Evolutionary conservation across 1,140 invertebrate species (phyloP).

Genomic region (Luehdorfia chinensis): DNA sequence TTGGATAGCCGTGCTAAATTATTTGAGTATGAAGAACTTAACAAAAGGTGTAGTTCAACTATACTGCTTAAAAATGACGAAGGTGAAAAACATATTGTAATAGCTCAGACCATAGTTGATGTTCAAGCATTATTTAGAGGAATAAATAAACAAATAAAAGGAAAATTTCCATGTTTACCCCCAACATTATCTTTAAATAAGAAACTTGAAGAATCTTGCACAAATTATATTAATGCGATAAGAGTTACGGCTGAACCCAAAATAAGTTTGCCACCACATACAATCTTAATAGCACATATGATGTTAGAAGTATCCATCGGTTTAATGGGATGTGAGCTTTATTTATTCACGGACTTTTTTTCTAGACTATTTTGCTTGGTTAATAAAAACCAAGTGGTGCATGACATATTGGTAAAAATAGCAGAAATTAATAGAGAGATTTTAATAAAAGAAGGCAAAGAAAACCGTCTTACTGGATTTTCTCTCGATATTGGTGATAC

Average conservation of each 20-base stretch:
- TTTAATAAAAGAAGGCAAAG: slow-evolving; percentile 12
- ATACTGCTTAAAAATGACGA: slow-evolving; percentile 16
- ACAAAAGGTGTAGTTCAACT: slow-evolving; percentile 15
- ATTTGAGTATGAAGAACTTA: slow-evolving; percentile 45
- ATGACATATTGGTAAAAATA: slow-evolving; percentile 34
- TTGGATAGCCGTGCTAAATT: slow-evolving; percentile 20
- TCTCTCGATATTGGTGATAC: slow-evolving; percentile 43
- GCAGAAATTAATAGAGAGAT: slow-evolving; percentile 39
- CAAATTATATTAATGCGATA: slow-evolving; percentile 53
- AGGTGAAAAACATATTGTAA: slow-evolving; percentile 33
- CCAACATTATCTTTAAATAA: no score
- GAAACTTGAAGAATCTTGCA: slow-evolving; percentile 43
- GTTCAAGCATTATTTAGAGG: slow-evolving; percentile 39
- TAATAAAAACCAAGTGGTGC: slow-evolving; percentile 24
- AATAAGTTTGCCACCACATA: slow-evolving; percentile 33
- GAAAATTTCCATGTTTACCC: slow-evolving; percentile 52
- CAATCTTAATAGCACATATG: slow-evolving; percentile 56
- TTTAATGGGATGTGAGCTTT: slow-evolving; percentile 51
- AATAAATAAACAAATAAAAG: slow-evolving; percentile 39
- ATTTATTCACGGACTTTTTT: slow-evolving; percentile 27
- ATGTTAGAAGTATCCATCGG: slow-evolving; percentile 53
- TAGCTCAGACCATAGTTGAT: slow-evolving; percentile 56
- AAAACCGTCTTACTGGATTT: slow-evolving; percentile 53
- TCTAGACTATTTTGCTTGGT: slow-evolving; percentile 48
- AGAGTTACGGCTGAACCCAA: slow-evolving; percentile 27